phyloP scores from a whole-genome alignment of 2,113 vertebrate species.

The Heterotis niloticus region DNA sequence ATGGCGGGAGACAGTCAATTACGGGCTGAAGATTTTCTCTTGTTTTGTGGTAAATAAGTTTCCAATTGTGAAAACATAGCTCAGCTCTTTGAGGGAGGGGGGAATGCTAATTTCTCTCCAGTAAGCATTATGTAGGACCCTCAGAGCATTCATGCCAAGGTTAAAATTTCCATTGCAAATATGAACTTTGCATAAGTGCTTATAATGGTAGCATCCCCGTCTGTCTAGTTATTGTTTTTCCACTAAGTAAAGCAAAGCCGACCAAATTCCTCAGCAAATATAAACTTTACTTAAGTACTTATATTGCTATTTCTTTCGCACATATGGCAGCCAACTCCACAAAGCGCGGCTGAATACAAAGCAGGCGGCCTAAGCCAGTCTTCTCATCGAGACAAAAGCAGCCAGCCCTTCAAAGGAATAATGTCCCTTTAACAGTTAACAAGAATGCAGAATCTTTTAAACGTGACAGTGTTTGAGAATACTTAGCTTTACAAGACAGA shows the following conservation, averaged over 20 bases:
- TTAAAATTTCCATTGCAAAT: slow-evolving; percentile 75
- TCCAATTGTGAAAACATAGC: slow-evolving; percentile 41
- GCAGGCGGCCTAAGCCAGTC: slow-evolving; percentile 58
- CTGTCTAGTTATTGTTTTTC: slow-evolving; percentile 68
- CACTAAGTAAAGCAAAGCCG: slow-evolving; percentile 68
- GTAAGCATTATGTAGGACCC: slow-evolving; percentile 46
- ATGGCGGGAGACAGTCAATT: slow-evolving; percentile 32
- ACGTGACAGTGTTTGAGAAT: slow-evolving; percentile 62
- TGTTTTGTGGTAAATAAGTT: slow-evolving; percentile 36
- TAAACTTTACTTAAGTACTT: slow-evolving; percentile 78
- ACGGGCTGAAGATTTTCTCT: slow-evolving; percentile 43
- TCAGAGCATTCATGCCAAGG: slow-evolving; percentile 59
- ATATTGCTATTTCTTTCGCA: slow-evolving; percentile 58
- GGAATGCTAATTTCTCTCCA: slow-evolving; percentile 42
- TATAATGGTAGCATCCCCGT: slow-evolving; percentile 62
- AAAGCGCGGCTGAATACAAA: slow-evolving; percentile 63
- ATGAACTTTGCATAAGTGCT: slow-evolving; percentile 75
- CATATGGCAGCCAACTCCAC: slow-evolving; percentile 54
- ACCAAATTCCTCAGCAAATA: slow-evolving; percentile 69
- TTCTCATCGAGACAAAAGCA: slow-evolving; percentile 57
- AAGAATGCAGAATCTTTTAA: slow-evolving; percentile 43
- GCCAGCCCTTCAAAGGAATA: slow-evolving; percentile 59
- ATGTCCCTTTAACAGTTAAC: slow-evolving; percentile 61
- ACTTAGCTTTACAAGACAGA: slow-evolving; percentile 51
- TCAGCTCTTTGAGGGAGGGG: slow-evolving; percentile 23